These are phyloP conservation scores for Bradysia coprophila DNA, from an alignment of 1,140 invertebrate genomes.

Conservation along the genomic window DNA sequence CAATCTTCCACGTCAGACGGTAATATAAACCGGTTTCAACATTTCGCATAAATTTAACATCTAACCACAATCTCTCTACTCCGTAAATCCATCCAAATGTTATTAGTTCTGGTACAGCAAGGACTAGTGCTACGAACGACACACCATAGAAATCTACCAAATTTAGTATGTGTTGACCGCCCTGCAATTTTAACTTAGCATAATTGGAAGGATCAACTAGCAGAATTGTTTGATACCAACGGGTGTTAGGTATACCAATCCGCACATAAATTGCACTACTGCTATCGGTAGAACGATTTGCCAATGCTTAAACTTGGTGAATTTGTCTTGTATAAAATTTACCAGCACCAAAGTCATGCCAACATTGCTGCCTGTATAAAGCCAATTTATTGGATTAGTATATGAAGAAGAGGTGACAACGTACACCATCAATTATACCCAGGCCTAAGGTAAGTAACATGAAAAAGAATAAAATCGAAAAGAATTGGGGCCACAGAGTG, in stretches of 20 bases:
- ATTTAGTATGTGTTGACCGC: constrained; percentile 58
- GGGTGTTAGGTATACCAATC: constrained; percentile 53
- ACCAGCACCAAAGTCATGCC: constrained; percentile 44
- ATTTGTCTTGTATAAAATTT: constrained; percentile 50
- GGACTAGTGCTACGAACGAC: constrained; percentile 46
- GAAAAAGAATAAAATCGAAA: constrained; percentile 75
- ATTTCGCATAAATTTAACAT: constrained; percentile 51
- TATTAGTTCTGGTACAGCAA: constrained; percentile 42
- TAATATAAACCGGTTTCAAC: constrained; percentile 52
- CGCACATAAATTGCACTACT: constrained; percentile 37
- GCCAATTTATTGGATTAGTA: no score
- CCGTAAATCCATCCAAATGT: constrained; percentile 51
- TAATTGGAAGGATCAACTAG: neutral
- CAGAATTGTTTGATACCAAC: constrained; percentile 27
- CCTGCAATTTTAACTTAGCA: constrained; percentile 28
- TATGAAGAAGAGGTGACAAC: no score
- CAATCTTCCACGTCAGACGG: constrained; percentile 60
- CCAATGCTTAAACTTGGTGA: constrained; percentile 37
- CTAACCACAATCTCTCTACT: constrained; percentile 36
- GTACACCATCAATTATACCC: constrained; percentile 51
- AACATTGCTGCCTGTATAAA: constrained; percentile 57
- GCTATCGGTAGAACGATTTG: constrained; percentile 33
- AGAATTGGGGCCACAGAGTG: constrained; percentile 56
- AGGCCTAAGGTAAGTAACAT: constrained; percentile 69
- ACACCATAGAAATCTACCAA: constrained; percentile 62